These are phyloP conservation scores for Melanocharis versteri DNA, from an alignment of 2,113 vertebrate genomes.

Conservation along the genomic window DNA sequence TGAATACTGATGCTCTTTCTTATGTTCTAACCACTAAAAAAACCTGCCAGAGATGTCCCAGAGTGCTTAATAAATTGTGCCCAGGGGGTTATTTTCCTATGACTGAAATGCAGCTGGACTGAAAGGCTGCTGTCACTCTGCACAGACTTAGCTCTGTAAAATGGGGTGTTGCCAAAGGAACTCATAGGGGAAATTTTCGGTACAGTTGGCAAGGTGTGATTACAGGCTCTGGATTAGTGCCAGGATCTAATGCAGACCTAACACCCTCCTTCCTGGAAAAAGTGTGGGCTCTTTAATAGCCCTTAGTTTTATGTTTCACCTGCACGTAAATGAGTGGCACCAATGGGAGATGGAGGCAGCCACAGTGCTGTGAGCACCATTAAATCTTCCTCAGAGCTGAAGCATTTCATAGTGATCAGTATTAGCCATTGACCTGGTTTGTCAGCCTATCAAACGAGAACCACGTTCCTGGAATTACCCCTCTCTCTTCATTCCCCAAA, in stretches of 20 bases:
- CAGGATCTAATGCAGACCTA: constrained; percentile 59
- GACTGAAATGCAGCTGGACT: constrained; percentile 65
- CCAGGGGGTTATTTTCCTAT: constrained; percentile 36
- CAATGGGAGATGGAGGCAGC: constrained; percentile 37
- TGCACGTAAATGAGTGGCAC: constrained; percentile 58
- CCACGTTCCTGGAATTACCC: background rate
- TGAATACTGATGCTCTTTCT: constrained; percentile 15
- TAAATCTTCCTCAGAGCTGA: constrained; percentile 40
- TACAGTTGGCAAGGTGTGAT: constrained; percentile 66
- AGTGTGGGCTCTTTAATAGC: constrained; percentile 55
- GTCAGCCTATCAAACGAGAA: background rate
- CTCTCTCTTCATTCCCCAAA: background rate
- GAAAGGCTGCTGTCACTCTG: constrained; percentile 61
- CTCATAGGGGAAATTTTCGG: constrained; percentile 59
- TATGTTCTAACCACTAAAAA: background rate
- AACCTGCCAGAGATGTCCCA: constrained; percentile 43
- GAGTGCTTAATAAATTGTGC: constrained; percentile 47
- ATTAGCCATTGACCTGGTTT: constrained; percentile 46
- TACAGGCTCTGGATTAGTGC: constrained; percentile 45
- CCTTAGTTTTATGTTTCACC: constrained; percentile 59
- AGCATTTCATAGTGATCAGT: constrained; percentile 28
- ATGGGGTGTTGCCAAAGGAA: constrained; percentile 54
- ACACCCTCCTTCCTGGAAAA: constrained; percentile 65
- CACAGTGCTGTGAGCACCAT: background rate
- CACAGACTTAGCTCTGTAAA: constrained; percentile 47